phyloP scores from a whole-genome alignment of 2,113 vertebrate genomes.

The Cottus gobio region DNA sequence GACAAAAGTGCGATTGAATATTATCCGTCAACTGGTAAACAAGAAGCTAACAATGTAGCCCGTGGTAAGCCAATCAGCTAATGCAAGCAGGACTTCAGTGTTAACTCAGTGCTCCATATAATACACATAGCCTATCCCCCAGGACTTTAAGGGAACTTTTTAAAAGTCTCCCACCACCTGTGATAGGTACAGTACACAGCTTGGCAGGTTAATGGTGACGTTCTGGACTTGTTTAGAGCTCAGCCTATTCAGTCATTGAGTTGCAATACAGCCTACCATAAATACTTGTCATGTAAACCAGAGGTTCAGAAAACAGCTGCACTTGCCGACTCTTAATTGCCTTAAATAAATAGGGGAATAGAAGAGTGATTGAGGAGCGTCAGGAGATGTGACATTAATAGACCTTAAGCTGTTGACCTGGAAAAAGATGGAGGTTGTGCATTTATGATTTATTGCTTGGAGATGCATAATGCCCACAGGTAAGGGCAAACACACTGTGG shows the following conservation, averaged over 20 bases:
- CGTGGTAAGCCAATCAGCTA: constrained; percentile 10
- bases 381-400: constrained; percentile 45
- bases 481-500: constrained; percentile 17
- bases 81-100: background rate
- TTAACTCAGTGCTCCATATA: background rate
- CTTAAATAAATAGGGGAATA: constrained; percentile 56
- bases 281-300: constrained; percentile 56
- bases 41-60: constrained; percentile 19
- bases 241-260: background rate
- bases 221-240: background rate
- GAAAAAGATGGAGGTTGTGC: constrained; percentile 48
- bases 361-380: constrained; percentile 23
- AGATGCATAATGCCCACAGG: constrained; percentile 30
- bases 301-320: constrained; percentile 52
- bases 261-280: constrained; percentile 1
- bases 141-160: background rate
- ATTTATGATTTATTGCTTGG: constrained; percentile 55
- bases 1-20: constrained; percentile 24
- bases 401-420: constrained; percentile 60
- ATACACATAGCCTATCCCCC: background rate
- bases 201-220: background rate
- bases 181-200: background rate
- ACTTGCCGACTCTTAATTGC: constrained; percentile 44
- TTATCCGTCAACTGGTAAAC: constrained; percentile 11
- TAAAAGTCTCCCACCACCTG: background rate